A percentile compares a stretch with the other conserved stretches of the same genome.
Evolutionary conservation across 2,797 vertebrate species (phyloP).

Genomic region (Manis pentadactyla): DNA sequence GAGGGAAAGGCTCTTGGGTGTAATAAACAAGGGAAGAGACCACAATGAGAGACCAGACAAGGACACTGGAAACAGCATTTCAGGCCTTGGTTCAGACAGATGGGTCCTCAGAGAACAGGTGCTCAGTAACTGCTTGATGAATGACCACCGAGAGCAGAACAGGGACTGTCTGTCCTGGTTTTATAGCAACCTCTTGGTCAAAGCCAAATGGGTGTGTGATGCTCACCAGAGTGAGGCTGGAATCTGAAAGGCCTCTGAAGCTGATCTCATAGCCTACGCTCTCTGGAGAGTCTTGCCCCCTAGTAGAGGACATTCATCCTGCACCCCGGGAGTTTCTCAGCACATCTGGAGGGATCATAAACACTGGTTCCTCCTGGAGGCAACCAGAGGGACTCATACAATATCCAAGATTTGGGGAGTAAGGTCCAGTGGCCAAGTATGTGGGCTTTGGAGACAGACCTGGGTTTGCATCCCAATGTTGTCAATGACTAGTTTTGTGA

Average conservation of each 20-base stretch:
- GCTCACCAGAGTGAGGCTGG: not conserved
- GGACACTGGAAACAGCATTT: not conserved
- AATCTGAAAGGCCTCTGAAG: not conserved
- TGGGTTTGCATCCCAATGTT: not conserved
- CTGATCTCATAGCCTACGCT: not conserved
- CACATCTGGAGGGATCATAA: not conserved
- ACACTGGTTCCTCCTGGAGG: not conserved
- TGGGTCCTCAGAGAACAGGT: conserved; percentile 52
- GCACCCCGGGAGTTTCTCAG: not conserved
- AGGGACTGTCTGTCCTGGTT: not conserved
- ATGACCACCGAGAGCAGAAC: not conserved
- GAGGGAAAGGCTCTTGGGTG: not conserved
- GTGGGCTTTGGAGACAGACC: not conserved
- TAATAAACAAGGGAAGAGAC: not conserved
- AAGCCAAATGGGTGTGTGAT: no score
- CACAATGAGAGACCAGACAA: not conserved
- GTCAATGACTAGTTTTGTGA: not conserved
- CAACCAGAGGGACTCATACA: not conserved
- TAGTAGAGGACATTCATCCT: not conserved
- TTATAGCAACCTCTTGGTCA: not conserved
- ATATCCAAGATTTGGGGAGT: not conserved
- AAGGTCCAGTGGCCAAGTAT: not conserved
- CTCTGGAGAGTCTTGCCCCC: not conserved
- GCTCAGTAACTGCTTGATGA: conserved; percentile 42
- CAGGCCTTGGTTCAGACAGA: conserved; percentile 10